A percentile compares a stretch with the other conserved stretches of the same genome.
These are phyloP conservation scores for Melitaea athalia DNA, from an alignment of 2,888 invertebrate genomes.

Conservation along the genomic window DNA sequence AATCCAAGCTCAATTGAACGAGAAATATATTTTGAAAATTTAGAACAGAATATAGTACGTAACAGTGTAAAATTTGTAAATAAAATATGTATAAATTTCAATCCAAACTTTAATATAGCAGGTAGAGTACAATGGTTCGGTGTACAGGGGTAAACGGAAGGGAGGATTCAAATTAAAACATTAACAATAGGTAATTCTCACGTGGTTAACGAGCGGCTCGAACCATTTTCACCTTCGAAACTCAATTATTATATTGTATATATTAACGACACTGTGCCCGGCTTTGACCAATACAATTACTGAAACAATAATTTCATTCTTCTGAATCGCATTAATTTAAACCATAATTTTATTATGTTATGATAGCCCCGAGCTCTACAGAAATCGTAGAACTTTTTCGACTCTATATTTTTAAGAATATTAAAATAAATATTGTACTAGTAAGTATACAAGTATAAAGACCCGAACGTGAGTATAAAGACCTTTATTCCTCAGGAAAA, in stretches of 20 bases:
- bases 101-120: constrained; percentile 10
- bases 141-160: constrained; percentile 44
- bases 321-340: constrained; percentile 34
- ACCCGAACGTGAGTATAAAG: not conserved
- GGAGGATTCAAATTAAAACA: constrained; percentile 76
- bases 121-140: constrained; percentile 16
- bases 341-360: constrained; percentile 30
- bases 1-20: too few relatives aligned
- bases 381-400: not conserved
- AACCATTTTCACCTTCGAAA: constrained; percentile 73
- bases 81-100: constrained; percentile 1
- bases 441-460: too few relatives aligned
- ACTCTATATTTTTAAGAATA: not conserved
- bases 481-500: not conserved
- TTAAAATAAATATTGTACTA: not conserved
- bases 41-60: not conserved
- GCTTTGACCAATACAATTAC: constrained; percentile 58
- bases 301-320: constrained; percentile 54
- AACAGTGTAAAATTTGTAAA: not conserved
- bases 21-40: too few relatives aligned
- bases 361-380: not conserved
- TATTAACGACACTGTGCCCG: constrained; percentile 55
- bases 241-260: constrained; percentile 74
- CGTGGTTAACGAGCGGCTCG: constrained; percentile 70
- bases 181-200: constrained; percentile 78